These are phyloP conservation scores for Thamnaconus septentrionalis DNA, from an alignment of 2,113 vertebrate genomes.

Conservation along the genomic window DNA sequence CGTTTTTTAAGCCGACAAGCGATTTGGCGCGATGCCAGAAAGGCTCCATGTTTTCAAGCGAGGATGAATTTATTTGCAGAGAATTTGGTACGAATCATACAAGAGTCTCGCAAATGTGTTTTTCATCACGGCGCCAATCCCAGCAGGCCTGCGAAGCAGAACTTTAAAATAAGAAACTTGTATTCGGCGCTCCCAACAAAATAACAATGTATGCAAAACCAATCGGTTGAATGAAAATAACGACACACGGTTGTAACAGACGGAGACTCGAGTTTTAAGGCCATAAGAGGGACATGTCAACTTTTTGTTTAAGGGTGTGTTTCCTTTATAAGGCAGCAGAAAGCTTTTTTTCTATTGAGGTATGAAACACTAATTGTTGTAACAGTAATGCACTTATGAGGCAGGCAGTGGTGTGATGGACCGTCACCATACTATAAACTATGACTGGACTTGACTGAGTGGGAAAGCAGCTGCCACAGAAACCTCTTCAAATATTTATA, in stretches of 20 bases:
- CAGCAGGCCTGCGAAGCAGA: neutral
- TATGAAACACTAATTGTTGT: constrained; percentile 63
- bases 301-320: constrained; percentile 46
- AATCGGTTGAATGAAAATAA: too few species aligned
- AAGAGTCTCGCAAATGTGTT: too few species aligned
- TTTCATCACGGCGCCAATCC: too few species aligned
- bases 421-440: constrained; percentile 29
- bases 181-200: too few species aligned
- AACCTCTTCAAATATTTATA: constrained; percentile 47
- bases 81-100: too few species aligned
- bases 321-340: constrained; percentile 57
- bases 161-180: neutral
- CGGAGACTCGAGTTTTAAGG: neutral
- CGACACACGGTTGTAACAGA: too few species aligned
- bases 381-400: constrained; percentile 80
- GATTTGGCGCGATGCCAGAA: too few species aligned
- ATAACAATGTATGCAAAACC: too few species aligned
- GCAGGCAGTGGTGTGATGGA: constrained; percentile 49
- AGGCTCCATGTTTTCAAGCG: too few species aligned
- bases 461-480: constrained; percentile 37
- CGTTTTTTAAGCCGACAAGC: neutral
- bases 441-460: constrained; percentile 36
- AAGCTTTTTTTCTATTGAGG: constrained; percentile 58
- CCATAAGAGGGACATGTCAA: constrained; percentile 3
- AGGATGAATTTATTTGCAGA: too few species aligned